phyloP scores from a whole-genome alignment of 2,888 invertebrate species.

The Aproaerema taeniolella region DNA sequence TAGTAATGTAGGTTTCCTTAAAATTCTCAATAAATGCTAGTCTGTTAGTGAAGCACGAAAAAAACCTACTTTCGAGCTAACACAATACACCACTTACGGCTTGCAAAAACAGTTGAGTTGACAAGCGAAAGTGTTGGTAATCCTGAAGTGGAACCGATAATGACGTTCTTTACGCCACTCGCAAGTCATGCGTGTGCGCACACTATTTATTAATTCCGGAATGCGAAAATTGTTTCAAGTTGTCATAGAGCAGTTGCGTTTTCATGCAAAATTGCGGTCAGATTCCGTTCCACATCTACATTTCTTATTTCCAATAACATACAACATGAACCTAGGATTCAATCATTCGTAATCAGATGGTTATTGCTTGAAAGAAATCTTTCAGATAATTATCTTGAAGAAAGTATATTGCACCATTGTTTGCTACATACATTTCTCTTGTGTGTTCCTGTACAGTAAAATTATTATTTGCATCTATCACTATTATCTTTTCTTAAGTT shows the following conservation, averaged over 20 bases:
- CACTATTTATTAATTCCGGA: conserved; percentile 31
- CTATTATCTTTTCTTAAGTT: too few species aligned
- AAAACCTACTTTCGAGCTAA: conserved; percentile 26
- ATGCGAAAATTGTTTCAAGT: conserved; percentile 24
- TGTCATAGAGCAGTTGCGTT: conserved; percentile 6
- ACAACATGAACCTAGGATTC: too few species aligned
- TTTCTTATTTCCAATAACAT: too few species aligned
- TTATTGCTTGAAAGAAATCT: too few species aligned
- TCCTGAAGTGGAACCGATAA: conserved; percentile 36
- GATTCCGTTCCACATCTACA: conserved; percentile 2
- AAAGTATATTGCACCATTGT: too few species aligned
- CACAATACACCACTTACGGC: conserved; percentile 31
- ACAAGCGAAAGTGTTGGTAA: conserved; percentile 52
- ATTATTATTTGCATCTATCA: too few species aligned
- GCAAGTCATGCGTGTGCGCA: conserved; percentile 48
- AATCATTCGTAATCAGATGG: too few species aligned
- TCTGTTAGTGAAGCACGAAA: conserved; percentile 24
- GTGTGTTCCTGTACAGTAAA: too few species aligned
- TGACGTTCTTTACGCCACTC: conserved; percentile 42
- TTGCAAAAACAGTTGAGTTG: conserved; percentile 30
- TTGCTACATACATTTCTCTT: too few species aligned
- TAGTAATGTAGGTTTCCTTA: not conserved
- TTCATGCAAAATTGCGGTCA: conserved; percentile 4
- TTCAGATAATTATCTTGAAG: too few species aligned
- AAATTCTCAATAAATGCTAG: too few species aligned